These are phyloP conservation scores for Bothrops alternatus DNA, from an alignment of 2,797 vertebrate genomes.

Conservation along the genomic window DNA sequence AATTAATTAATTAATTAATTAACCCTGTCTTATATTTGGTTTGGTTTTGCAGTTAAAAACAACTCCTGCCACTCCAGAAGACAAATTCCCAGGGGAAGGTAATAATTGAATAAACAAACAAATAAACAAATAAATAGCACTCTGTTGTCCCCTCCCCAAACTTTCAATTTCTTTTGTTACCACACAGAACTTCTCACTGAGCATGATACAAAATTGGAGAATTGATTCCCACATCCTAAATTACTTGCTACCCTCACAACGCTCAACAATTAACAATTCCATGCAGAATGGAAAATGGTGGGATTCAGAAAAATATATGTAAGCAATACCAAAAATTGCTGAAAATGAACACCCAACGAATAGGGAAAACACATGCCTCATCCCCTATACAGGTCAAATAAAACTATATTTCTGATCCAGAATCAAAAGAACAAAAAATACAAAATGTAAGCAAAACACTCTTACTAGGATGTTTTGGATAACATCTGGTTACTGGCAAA, in stretches of 20 bases:
- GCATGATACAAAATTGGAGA: background rate
- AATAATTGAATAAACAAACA: background rate
- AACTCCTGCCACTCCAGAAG: background rate
- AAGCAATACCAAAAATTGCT: background rate
- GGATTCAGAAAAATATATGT: background rate
- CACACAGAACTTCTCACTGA: background rate
- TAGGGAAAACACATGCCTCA: background rate
- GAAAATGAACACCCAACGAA: background rate
- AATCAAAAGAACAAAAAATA: background rate
- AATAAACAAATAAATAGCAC: background rate
- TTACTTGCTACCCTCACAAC: background rate
- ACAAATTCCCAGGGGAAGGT: background rate
- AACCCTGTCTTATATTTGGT: background rate
- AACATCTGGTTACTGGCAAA: background rate
- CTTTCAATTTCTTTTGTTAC: background rate
- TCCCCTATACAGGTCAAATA: background rate
- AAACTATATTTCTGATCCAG: background rate
- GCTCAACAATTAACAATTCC: background rate
- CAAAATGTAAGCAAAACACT: background rate
- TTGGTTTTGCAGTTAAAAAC: background rate
- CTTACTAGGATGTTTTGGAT: background rate
- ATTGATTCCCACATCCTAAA: background rate
- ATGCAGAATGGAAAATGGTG: background rate
- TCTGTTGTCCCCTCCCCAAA: background rate
- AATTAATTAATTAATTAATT: too few species aligned